Conservation (phyloP, 1,140 invertebrate species). For the Manduca sexta region DNA sequence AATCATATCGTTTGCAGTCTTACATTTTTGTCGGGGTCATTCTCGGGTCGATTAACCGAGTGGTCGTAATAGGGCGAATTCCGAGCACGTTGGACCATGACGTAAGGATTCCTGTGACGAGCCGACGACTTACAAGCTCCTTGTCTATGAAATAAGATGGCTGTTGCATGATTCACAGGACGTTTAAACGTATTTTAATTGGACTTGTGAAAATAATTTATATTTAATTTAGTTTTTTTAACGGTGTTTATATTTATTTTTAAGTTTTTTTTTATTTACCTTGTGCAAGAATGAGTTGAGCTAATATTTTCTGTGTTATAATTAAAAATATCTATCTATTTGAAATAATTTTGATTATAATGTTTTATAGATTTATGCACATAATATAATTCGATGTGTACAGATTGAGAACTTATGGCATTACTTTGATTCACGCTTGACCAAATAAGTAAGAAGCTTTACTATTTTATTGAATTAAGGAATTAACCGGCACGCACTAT, state of each 20-base stretch:
- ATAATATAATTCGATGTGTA: constrained; percentile 2
- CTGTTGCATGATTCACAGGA: constrained; percentile 3
- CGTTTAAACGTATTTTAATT: constrained; percentile 4
- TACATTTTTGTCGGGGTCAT: neutral
- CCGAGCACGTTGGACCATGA: constrained; percentile 26
- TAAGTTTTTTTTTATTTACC: no score
- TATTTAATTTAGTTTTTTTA: no score
- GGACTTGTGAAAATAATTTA: no score
- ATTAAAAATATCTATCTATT: no score
- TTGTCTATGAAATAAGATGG: constrained; percentile 21
- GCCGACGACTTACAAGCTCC: constrained; percentile 21
- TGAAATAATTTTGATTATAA: no score
- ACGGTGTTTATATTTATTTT: no score
- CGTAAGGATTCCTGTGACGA: constrained; percentile 17
- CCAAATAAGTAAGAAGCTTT: constrained; percentile 61
- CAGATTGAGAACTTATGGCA: constrained; percentile 48
- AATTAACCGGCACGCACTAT: constrained; percentile 65
- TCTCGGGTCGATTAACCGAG: neutral
- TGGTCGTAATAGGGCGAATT: constrained; percentile 21
- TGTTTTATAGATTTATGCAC: neutral
- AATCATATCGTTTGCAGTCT: neutral
- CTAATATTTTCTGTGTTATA: no score
- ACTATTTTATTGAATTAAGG: constrained; percentile 69
- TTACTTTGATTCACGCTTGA: constrained; percentile 50
- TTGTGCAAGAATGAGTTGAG: no score